Evolutionary conservation across 2,113 vertebrate genomes (phyloP), one percentile per base, ranked within the genome.

Genomic region (Nanger granti): DNA sequence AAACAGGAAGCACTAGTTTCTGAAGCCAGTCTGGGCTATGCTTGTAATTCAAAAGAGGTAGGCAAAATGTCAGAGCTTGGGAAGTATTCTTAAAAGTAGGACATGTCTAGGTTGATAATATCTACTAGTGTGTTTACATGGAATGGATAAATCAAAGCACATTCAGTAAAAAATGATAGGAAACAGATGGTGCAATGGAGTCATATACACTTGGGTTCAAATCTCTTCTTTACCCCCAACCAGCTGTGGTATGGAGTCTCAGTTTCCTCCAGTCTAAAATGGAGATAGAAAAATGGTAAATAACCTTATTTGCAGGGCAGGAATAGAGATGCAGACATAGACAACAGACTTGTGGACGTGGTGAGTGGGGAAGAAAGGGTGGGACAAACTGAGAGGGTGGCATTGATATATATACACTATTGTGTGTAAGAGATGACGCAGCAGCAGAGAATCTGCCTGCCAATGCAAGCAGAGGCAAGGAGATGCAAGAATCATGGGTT

Each of bases 1-100:
- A 93, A 93, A 89, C 26, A 89, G 86, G 93, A 96, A 95, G 31
- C n/a, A 52, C 29, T 82, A 44, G 44, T 95, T 29, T 97, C 55
- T 96, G 57, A 60, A 60, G 28, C 24, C 88, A 84, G 60, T 79
- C 47, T 64, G 20, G 1, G 44, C 12, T 91, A 28, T 54, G 55
- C 54, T 80, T 13, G 62, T 52, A 95, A 94, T 76, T 88, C 22
- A 84, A 94, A 95, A 7, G 9, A 5, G 11, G 9, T 80, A 11
- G 20, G 62, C 49, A 66, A 54, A 91, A 59, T 24, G 34, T 44
- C 55, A 92, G 31, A 29, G 24, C 44, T 84, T 94, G 7, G 37
- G 29, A 93, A 92, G 66, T 79, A 83, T 64, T 96, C 64, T 85
- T 26, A 80, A 95, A 93, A 97, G 64, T n/a, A 87, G 17, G 28